Evolutionary conservation across 2,113 vertebrate genomes (phyloP).

Genomic region (Oncorhynchus masou): DNA sequence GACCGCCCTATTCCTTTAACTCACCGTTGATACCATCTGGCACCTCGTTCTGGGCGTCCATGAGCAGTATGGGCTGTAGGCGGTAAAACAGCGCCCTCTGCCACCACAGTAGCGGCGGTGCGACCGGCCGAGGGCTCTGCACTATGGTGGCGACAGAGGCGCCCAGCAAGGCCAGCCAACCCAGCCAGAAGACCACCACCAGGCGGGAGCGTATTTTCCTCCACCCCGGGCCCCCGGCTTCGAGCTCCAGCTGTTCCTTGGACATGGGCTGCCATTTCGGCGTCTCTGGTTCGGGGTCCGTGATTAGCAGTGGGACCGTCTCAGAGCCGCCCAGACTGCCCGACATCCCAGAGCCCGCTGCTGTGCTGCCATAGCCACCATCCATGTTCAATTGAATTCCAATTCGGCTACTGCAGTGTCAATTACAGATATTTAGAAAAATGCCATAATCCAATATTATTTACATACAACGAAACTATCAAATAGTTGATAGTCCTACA

Average conservation of each 20-base stretch:
- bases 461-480: too few species aligned
- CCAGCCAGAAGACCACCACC: constrained; percentile 69
- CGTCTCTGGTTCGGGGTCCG: neutral
- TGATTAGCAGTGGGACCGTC: constrained; percentile 56
- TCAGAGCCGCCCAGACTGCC: constrained; percentile 40
- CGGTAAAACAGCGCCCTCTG: constrained; percentile 67
- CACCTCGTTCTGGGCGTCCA: constrained; percentile 13
- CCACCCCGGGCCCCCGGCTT: constrained; percentile 63
- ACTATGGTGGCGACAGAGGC: constrained; percentile 48
- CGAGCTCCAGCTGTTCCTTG: constrained; percentile 58
- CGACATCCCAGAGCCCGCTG: constrained; percentile 10
- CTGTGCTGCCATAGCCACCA: constrained; percentile 54
- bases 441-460: too few species aligned
- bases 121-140: constrained; percentile 48
- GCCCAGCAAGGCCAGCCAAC: constrained; percentile 64
- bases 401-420: too few species aligned
- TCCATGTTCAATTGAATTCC: constrained; percentile 65
- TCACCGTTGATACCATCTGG: constrained; percentile 56
- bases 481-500: too few species aligned
- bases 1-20: neutral
- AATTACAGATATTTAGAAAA: neutral
- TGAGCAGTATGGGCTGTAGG: constrained; percentile 45
- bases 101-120: constrained; percentile 64
- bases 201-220: constrained; percentile 60
- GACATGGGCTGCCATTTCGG: constrained; percentile 53